A percentile compares a stretch with the other conserved stretches of the same genome.
phyloP scores from a whole-genome alignment of 2,888 invertebrate species.

The Patella ulyssiponensis region DNA sequence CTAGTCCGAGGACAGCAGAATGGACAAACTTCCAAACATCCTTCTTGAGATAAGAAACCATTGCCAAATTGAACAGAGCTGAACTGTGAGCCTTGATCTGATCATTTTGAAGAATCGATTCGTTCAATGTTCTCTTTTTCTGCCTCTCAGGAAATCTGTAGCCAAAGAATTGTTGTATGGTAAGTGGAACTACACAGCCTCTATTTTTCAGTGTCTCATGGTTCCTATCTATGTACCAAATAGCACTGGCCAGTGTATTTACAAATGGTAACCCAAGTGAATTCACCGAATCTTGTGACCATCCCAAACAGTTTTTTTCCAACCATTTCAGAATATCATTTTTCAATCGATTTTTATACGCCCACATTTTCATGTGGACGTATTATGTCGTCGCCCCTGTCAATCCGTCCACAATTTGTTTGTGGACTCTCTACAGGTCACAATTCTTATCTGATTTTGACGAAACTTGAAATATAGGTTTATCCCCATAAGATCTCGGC shows the following conservation, averaged over 20 bases:
- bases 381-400: too few species aligned
- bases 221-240: neutral
- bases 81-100: neutral
- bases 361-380: too few species aligned
- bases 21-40: neutral
- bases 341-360: neutral
- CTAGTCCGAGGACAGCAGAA: too few species aligned
- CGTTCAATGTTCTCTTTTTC: neutral
- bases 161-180: neutral
- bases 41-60: neutral
- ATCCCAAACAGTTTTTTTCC: neutral
- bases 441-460: too few species aligned
- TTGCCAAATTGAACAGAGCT: neutral
- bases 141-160: neutral
- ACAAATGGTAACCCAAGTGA: neutral
- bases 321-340: slow-evolving; percentile 3
- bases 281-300: neutral
- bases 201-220: neutral
- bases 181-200: neutral
- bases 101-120: neutral
- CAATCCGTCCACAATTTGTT: too few species aligned
- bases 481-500: too few species aligned
- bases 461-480: too few species aligned
- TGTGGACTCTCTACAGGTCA: too few species aligned
- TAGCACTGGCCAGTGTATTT: neutral